These are phyloP conservation scores for Gorsachius magnificus DNA, from an alignment of 2,797 vertebrate species.

Conservation along the genomic window DNA sequence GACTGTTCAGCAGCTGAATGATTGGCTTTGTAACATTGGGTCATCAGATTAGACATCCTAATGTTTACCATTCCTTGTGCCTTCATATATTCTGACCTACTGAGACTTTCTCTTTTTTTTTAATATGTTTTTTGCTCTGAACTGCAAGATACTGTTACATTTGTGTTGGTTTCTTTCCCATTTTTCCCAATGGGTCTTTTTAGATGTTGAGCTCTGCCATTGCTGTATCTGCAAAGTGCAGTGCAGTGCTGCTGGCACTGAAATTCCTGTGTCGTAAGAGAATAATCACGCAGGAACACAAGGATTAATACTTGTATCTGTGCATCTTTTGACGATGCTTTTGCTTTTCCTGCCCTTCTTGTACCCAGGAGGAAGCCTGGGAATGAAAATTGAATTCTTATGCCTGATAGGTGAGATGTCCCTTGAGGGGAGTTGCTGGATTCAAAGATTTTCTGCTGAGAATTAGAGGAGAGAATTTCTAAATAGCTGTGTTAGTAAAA, in stretches of 20 bases:
- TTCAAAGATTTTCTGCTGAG: not conserved
- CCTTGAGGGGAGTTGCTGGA: not conserved
- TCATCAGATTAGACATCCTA: not conserved
- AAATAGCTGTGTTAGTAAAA: not conserved
- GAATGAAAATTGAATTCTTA: not conserved
- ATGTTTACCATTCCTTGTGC: constrained; percentile 16
- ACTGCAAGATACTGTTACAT: not conserved
- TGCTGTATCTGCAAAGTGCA: not conserved
- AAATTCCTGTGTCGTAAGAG: not conserved
- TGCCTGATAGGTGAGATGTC: not conserved
- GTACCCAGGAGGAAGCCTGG: not conserved
- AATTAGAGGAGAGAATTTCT: not conserved
- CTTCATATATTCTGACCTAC: not conserved
- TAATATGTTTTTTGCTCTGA: not conserved
- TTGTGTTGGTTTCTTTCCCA: not conserved
- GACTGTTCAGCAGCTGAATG: constrained; percentile 15
- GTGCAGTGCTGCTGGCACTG: not conserved
- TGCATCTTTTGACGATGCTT: not conserved
- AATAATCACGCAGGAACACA: not conserved
- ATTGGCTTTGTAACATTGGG: not conserved
- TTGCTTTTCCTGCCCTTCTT: not conserved
- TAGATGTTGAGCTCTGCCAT: not conserved
- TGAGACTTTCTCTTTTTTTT: not conserved
- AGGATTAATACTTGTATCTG: not conserved
- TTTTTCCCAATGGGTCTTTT: not conserved